These are phyloP conservation scores for Lutjanus argentimaculatus DNA, from an alignment of 2,797 vertebrate species.

Conservation along the genomic window DNA sequence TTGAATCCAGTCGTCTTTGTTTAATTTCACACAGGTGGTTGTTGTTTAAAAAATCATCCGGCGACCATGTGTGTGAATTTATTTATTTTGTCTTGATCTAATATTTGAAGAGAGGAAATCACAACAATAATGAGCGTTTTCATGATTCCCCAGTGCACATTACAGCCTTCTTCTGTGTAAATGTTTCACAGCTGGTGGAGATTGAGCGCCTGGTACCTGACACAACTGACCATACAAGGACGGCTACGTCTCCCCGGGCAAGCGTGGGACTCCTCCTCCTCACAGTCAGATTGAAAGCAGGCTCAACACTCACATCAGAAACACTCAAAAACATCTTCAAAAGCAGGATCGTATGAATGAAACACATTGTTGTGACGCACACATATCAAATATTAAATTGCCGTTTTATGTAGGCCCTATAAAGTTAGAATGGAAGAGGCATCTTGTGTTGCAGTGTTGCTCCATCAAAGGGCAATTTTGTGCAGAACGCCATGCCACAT, in stretches of 20 bases:
- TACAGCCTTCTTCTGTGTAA: conserved; percentile 3
- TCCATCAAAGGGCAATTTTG: neutral
- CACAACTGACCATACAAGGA: conserved; percentile 58
- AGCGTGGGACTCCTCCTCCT: conserved; percentile 26
- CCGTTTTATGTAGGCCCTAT: too few relatives aligned
- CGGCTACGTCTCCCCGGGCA: conserved; percentile 3
- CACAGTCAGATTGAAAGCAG: conserved; percentile 20
- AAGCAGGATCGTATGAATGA: neutral
- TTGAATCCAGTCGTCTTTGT: neutral
- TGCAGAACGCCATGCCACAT: neutral
- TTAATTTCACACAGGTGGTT: neutral
- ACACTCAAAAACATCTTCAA: neutral
- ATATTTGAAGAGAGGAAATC: neutral
- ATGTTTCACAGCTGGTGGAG: conserved; percentile 32
- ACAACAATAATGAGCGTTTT: neutral
- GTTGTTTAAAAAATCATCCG: neutral
- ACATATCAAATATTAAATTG: neutral
- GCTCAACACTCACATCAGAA: conserved; percentile 6
- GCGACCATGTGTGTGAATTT: neutral
- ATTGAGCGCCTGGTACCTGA: conserved; percentile 22
- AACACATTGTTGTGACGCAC: neutral
- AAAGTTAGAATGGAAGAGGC: neutral
- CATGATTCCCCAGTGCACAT: neutral
- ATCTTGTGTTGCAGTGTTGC: neutral
- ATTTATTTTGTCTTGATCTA: neutral